phyloP scores from a whole-genome alignment of 2,888 invertebrate genomes.

The Eupeodes latifasciatus region DNA sequence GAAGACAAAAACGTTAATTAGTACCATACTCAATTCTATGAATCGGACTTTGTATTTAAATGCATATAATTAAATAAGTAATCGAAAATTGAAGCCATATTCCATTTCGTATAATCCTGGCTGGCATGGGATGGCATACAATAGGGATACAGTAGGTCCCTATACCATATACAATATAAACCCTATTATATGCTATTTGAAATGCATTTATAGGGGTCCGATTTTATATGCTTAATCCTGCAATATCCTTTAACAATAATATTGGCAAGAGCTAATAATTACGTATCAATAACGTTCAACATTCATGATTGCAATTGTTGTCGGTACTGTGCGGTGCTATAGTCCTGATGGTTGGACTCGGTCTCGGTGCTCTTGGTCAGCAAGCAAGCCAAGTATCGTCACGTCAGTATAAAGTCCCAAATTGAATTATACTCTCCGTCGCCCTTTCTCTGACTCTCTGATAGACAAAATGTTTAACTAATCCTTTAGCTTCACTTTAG shows the following conservation, averaged over 20 bases:
- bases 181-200: not conserved
- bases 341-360: too few relatives aligned
- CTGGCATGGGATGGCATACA: not conserved
- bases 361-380: not conserved
- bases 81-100: not conserved
- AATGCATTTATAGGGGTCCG: not conserved
- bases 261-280: not conserved
- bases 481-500: slow-evolving; percentile 9
- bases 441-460: not conserved
- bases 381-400: not conserved
- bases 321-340: not conserved
- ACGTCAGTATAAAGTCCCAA: not conserved
- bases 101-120: not conserved
- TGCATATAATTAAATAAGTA: not conserved
- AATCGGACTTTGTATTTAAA: not conserved
- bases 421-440: slow-evolving; percentile 52
- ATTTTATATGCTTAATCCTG: not conserved
- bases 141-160: too few relatives aligned
- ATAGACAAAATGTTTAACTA: slow-evolving; percentile 16
- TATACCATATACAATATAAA: not conserved
- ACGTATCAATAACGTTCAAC: slow-evolving; percentile 24
- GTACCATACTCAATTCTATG: not conserved
- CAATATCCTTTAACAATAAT: not conserved
- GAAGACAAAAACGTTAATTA: not conserved
- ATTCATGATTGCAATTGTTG: slow-evolving; percentile 21